These are phyloP conservation scores for Scomber japonicus DNA, from an alignment of 2,113 vertebrate genomes.

Conservation along the genomic window DNA sequence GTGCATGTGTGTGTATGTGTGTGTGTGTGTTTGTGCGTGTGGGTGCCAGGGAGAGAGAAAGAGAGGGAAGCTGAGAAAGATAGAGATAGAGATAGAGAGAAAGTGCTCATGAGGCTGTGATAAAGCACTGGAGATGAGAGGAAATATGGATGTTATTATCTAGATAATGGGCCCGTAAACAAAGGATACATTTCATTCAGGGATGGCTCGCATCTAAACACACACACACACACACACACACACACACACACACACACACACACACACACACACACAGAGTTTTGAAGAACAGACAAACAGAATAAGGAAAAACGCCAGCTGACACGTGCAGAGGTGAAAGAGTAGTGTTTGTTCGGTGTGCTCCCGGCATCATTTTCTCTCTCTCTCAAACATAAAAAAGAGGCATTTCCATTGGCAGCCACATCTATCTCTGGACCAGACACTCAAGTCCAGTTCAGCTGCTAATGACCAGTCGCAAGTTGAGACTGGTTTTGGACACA, in stretches of 20 bases:
- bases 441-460: slow-evolving; percentile 52
- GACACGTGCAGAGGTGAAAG: slow-evolving; percentile 19
- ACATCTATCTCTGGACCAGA: slow-evolving; percentile 39
- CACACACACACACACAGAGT: slow-evolving; percentile 4
- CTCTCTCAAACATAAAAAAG: not conserved
- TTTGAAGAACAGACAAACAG: slow-evolving; percentile 26
- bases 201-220: slow-evolving; percentile 51
- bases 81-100: slow-evolving; percentile 26
- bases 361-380: slow-evolving; percentile 13
- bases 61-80: slow-evolving; percentile 16
- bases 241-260: not conserved
- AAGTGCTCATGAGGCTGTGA: slow-evolving; percentile 67
- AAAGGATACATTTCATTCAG: slow-evolving; percentile 78
- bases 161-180: slow-evolving; percentile 77
- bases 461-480: slow-evolving; percentile 46
- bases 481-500: slow-evolving; percentile 38
- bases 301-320: slow-evolving; percentile 43
- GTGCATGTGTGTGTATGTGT: slow-evolving; percentile 28
- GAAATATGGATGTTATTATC: slow-evolving; percentile 81
- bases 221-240: not conserved
- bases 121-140: slow-evolving; percentile 72
- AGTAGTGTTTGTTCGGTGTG: slow-evolving; percentile 53
- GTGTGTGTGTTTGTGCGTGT: slow-evolving; percentile 23
- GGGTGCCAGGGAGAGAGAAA: not conserved
- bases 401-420: slow-evolving; percentile 35